phyloP scores from a whole-genome alignment of 2,113 vertebrate genomes.

The Chascanopsetta lugubris region DNA sequence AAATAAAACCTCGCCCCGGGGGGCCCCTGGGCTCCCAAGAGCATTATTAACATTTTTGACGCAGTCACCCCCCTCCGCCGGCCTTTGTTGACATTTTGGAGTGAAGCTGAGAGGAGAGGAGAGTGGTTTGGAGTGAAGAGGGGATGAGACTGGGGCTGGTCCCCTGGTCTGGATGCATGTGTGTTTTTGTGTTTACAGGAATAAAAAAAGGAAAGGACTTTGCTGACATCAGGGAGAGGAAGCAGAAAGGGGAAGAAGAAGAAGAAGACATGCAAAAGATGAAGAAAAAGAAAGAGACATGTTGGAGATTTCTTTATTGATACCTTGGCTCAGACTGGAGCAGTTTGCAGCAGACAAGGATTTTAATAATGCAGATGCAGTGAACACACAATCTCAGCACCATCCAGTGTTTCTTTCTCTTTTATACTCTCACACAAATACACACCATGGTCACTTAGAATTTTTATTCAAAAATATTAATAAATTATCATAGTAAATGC shows the following conservation, averaged over 20 bases:
- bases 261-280: not conserved
- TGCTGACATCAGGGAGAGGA: slow-evolving; percentile 17
- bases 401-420: no score
- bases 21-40: slow-evolving; percentile 20
- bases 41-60: slow-evolving; percentile 57
- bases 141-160: slow-evolving; percentile 32
- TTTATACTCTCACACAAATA: no score
- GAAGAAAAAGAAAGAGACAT: no score
- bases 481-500: no score
- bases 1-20: slow-evolving; percentile 47
- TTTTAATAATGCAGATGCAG: no score
- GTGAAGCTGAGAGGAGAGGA: slow-evolving; percentile 37
- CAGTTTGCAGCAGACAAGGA: no score
- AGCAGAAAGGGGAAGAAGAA: slow-evolving; percentile 10
- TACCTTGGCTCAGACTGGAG: no score
- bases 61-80: not conserved
- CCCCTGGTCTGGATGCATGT: slow-evolving; percentile 11
- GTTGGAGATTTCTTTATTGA: no score
- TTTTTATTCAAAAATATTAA: no score
- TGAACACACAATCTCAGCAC: no score
- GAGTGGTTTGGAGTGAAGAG: slow-evolving; percentile 42
- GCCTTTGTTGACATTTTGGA: slow-evolving; percentile 46
- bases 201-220: slow-evolving; percentile 7
- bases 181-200: not conserved
- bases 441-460: no score